Conservation (phyloP, 2,797 vertebrate genomes). For the Gouania willdenowi region DNA sequence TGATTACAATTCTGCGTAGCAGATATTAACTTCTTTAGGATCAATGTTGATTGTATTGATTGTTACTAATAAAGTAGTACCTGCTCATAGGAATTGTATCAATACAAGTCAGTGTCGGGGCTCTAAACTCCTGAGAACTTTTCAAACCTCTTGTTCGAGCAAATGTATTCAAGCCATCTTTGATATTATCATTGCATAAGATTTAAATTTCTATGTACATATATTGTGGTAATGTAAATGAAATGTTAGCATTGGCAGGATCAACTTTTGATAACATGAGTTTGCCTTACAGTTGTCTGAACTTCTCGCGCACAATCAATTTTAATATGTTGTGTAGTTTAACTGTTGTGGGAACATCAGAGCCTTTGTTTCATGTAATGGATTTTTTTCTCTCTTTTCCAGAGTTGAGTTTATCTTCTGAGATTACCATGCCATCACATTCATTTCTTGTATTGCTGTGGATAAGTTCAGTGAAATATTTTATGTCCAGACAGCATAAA, state of each 20-base stretch:
- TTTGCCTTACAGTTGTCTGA: conserved; percentile 74
- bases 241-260: conserved; percentile 53
- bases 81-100: conserved; percentile 1
- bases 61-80: too few relatives aligned
- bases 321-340: conserved; percentile 66
- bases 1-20: too few relatives aligned
- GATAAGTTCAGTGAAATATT: conserved; percentile 27
- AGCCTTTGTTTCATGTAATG: conserved; percentile 50
- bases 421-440: conserved; percentile 32
- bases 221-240: conserved; percentile 72
- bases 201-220: conserved; percentile 51
- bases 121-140: conserved; percentile 46
- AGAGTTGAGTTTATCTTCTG: conserved; percentile 25
- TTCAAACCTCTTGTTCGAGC: conserved; percentile 60
- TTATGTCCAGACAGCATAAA: conserved; percentile 45
- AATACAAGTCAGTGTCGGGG: conserved; percentile 9
- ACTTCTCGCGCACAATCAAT: conserved; percentile 73
- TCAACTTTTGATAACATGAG: conserved; percentile 61
- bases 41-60: too few relatives aligned
- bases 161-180: conserved; percentile 80
- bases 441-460: background rate
- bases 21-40: too few relatives aligned
- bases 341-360: too few relatives aligned
- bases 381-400: conserved; percentile 32
- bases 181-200: conserved; percentile 80